A percentile compares a stretch with the other conserved stretches of the same genome.
phyloP scores from a whole-genome alignment of 2,113 vertebrate species.

The Saguinus midas region DNA sequence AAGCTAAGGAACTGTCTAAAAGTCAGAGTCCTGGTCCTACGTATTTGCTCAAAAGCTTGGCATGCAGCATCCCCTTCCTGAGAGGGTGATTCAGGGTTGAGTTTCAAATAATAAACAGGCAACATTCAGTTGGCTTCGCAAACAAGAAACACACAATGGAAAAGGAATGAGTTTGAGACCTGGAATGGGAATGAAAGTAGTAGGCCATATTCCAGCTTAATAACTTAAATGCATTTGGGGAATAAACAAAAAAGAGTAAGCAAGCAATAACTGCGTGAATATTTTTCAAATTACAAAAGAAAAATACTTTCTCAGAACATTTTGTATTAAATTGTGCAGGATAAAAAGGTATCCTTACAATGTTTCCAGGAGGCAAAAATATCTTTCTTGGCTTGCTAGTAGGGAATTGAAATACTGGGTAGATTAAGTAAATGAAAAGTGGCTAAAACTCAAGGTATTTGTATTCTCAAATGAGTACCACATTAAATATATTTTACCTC shows the following conservation, averaged over 20 bases:
- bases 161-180: not conserved
- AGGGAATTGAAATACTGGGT: not conserved
- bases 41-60: not conserved
- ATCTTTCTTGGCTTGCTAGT: not conserved
- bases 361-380: not conserved
- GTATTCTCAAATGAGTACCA: slow-evolving; percentile 10
- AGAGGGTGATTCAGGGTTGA: not conserved
- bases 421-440: slow-evolving; percentile 1
- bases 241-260: not conserved
- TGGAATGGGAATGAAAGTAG: not conserved
- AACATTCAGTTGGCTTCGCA: not conserved
- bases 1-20: slow-evolving; percentile 21
- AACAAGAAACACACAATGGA: not conserved
- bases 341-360: not conserved
- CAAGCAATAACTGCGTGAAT: not conserved
- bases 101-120: not conserved
- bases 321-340: not conserved
- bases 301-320: not conserved
- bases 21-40: not conserved
- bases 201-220: not conserved
- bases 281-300: slow-evolving; percentile 26
- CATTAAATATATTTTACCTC: slow-evolving; percentile 15
- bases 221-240: not conserved
- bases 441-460: not conserved
- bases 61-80: not conserved